Evolutionary conservation across 2,888 invertebrate species (phyloP), one percentile per base, ranked within the genome.

Genomic region (Linyphia triangularis): DNA sequence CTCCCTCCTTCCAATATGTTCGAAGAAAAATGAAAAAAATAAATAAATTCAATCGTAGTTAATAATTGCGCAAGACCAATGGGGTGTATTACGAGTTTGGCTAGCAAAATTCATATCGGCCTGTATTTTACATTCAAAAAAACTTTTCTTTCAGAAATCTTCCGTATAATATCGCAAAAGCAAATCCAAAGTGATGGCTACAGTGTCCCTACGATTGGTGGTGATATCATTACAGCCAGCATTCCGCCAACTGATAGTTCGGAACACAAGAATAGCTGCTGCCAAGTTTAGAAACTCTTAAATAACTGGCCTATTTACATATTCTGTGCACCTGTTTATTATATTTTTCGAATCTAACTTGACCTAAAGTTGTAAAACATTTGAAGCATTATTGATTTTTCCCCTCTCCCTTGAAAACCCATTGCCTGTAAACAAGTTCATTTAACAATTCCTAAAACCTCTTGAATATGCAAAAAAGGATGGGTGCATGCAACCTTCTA

Each of bases 141-240:
- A 51, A 51, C 51, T 78, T 51, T 73, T 75, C 9, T 51, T 84
- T 81, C 95, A 98, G 98, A 98, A 95, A 99, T 99, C 93, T 98
- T 98, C 95, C 96, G 98, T 95, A 98, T 98, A 94, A 98, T 99
- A 92, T 98, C 98, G 92, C 95, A 98, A 97, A 91, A 91, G 75
- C 90, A 90, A 83, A 91, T 91, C 67, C 85, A 90, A 65, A 90
- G 90, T 77, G 91, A 90, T 78, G 85, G 88, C 26, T 90, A 91
- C 77, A 89, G 85, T 69, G 90, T 90, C 72, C 89, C 90, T 3
- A 90, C 91, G 22, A 90, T 90, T 6, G 89, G 89, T 37, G 89
- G 89, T 16, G 90, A 90, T 24, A 90, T 90, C 51, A 90, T 90
- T 73, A 90, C 89, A 73, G 90, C 90, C 30, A 90, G 89, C 90